Conservation (phyloP, 1,140 invertebrate genomes). For the Pentalonia nigronervosa region DNA sequence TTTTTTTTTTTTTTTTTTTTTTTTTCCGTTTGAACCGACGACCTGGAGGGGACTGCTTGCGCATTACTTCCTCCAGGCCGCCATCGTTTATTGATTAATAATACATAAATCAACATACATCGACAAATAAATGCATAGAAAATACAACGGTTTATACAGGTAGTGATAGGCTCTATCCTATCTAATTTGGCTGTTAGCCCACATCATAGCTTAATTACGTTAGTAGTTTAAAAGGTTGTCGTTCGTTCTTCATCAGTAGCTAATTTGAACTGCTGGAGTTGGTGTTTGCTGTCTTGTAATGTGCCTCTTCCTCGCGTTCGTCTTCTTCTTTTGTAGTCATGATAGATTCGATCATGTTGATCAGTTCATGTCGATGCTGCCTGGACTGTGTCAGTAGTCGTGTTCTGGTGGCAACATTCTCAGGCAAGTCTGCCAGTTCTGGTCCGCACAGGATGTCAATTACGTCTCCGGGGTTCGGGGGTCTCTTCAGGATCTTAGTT, state of each 20-base stretch:
- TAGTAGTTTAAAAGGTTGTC: no score
- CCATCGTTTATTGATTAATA: neutral
- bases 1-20: no score
- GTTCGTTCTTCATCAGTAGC: no score
- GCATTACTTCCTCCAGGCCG: neutral
- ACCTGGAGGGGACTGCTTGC: no score
- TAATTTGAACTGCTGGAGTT: no score
- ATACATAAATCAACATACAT: neutral
- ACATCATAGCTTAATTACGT: no score
- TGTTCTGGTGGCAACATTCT: neutral
- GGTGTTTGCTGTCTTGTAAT: no score
- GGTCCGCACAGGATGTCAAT: neutral
- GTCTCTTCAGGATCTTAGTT: rapidly evolving
- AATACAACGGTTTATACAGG: no score
- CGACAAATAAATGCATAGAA: no score
- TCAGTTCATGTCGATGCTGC: rapidly evolving
- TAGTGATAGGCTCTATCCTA: no score
- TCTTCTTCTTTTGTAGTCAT: neutral
- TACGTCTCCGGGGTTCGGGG: rapidly evolving
- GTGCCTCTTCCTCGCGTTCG: rapidly evolving
- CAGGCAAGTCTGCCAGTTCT: neutral
- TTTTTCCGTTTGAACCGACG: no score
- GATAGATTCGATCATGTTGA: neutral
- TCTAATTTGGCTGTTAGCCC: no score
- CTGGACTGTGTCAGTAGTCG: neutral